phyloP scores from a whole-genome alignment of 2,113 vertebrate species.

The Myxocyprinus asiaticus region DNA sequence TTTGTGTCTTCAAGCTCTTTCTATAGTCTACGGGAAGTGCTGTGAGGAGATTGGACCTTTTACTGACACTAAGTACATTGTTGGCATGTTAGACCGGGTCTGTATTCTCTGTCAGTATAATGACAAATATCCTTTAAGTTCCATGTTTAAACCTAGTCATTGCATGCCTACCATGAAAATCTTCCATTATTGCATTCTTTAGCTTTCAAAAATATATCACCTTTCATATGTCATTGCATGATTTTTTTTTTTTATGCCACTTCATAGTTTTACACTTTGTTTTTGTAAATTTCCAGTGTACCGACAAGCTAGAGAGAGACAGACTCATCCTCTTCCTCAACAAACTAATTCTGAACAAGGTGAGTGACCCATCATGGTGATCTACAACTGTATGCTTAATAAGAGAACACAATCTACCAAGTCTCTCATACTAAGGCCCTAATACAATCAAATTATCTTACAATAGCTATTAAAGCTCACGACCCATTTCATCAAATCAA shows the following conservation, averaged over 20 bases:
- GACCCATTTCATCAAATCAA: no score
- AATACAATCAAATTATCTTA: no score
- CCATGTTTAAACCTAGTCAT: no score
- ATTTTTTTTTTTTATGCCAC: no score
- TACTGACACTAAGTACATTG: constrained; percentile 93
- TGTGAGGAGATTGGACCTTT: constrained; percentile 95
- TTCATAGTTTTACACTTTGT: background rate
- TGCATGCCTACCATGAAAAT: no score
- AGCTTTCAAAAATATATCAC: no score
- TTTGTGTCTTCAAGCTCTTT: constrained; percentile 94
- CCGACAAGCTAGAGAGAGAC: constrained; percentile 94
- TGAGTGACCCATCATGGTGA: constrained; percentile 51
- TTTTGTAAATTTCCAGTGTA: constrained; percentile 77
- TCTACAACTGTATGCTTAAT: no score
- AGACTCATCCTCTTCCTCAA: constrained; percentile 94
- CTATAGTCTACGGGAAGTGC: constrained; percentile 96
- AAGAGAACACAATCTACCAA: no score
- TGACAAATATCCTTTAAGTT: no score
- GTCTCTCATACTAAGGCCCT: no score
- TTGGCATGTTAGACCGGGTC: constrained; percentile 97
- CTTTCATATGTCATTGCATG: background rate
- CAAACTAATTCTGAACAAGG: constrained; percentile 97
- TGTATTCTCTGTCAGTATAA: constrained; percentile 55
- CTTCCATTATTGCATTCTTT: no score
- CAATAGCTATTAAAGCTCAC: no score